phyloP scores from a whole-genome alignment of 2,113 vertebrate species.

The Percina caprodes region DNA sequence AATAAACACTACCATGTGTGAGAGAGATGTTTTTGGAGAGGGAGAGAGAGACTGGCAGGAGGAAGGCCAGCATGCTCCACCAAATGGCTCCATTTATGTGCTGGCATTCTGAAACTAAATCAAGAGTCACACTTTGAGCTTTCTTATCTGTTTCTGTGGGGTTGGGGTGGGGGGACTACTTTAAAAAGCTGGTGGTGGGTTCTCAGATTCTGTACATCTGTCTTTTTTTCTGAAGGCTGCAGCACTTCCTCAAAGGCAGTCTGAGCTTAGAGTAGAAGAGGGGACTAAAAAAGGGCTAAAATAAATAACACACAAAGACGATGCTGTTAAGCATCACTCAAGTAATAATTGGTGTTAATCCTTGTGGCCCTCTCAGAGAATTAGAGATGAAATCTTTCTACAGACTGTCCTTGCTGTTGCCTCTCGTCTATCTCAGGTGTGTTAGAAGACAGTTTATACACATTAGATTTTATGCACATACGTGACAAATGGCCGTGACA shows the following conservation, averaged over 20 bases:
- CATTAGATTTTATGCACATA: constrained; percentile 75
- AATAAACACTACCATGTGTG: constrained; percentile 62
- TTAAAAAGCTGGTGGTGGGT: constrained; percentile 80
- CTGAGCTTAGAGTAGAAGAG: constrained; percentile 71
- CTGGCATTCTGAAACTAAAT: constrained; percentile 76
- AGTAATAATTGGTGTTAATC: constrained; percentile 73
- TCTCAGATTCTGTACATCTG: constrained; percentile 78
- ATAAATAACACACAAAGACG: constrained; percentile 72
- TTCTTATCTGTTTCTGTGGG: constrained; percentile 68
- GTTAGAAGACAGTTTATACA: constrained; percentile 71
- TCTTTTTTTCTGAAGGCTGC: constrained; percentile 61
- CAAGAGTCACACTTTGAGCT: constrained; percentile 75
- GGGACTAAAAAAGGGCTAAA: constrained; percentile 87
- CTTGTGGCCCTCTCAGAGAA: constrained; percentile 54
- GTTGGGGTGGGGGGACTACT: constrained; percentile 32
- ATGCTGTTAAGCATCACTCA: constrained; percentile 52
- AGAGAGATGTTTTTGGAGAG: constrained; percentile 40
- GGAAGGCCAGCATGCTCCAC: constrained; percentile 67
- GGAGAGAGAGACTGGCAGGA: constrained; percentile 45
- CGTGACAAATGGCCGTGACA: constrained; percentile 76
- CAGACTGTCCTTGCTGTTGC: constrained; percentile 60
- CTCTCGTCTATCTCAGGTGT: constrained; percentile 84
- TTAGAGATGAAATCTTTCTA: constrained; percentile 51
- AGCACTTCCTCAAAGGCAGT: constrained; percentile 33
- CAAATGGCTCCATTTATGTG: constrained; percentile 69